These are phyloP conservation scores for Agelas oroides DNA, from an alignment of 37 sponge, comb jelly and placozoan genomes.

Conservation along the genomic window DNA sequence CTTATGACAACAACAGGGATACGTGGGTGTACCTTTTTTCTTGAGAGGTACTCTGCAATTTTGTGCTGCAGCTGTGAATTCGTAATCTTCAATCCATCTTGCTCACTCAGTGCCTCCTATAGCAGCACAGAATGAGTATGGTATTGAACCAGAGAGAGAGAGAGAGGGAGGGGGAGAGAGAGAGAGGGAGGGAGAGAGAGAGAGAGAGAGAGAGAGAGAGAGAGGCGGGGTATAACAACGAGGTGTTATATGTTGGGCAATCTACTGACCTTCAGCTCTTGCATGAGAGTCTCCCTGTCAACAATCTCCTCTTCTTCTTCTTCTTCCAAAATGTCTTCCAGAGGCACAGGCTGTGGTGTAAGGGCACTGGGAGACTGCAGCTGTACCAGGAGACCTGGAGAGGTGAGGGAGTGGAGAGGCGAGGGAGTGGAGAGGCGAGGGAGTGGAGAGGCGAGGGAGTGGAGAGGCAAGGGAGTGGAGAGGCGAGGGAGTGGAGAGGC, in stretches of 20 bases:
- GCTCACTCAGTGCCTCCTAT: constrained; percentile 59
- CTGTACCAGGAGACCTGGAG: neutral
- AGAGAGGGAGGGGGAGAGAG: no score
- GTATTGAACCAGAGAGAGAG: constrained; percentile 10
- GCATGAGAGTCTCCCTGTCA: constrained; percentile 51
- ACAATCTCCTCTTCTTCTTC: constrained; percentile 49
- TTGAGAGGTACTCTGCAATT: constrained; percentile 87
- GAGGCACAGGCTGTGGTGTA: neutral
- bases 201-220: constrained; percentile 10
- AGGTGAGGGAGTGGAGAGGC: neutral
- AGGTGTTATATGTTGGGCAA: neutral
- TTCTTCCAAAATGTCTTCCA: constrained; percentile 43
- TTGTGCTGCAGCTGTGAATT: constrained; percentile 84
- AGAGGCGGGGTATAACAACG: neutral
- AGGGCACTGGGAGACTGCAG: neutral
- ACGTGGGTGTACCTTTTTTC: constrained; percentile 63
- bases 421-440: no score
- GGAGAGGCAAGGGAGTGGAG: no score
- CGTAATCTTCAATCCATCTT: constrained; percentile 57
- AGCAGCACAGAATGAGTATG: neutral
- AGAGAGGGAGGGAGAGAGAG: no score
- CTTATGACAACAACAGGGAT: neutral
- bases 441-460: no score
- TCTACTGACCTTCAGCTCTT: constrained; percentile 3
- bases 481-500: no score